Percentiles rank a stretch among this genome's conserved stretches.
Evolutionary conservation across 2,888 invertebrate species (phyloP).

Genomic region (Plebejus argus): DNA sequence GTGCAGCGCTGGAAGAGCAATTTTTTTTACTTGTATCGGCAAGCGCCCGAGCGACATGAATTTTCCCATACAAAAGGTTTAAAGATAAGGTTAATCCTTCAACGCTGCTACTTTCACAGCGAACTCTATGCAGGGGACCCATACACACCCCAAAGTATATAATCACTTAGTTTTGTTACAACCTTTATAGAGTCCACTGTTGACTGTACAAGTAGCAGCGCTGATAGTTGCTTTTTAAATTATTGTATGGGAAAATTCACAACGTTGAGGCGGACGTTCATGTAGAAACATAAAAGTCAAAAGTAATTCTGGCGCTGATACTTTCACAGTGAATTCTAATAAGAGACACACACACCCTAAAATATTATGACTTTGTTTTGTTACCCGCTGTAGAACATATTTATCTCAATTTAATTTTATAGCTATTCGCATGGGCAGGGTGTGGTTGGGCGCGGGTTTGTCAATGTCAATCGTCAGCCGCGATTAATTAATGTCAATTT

Average conservation of each 20-base stretch:
- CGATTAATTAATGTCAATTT: conserved; percentile 15
- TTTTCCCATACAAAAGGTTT: too few relatives aligned
- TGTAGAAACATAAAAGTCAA: background rate
- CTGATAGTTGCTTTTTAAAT: background rate
- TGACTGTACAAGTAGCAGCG: background rate
- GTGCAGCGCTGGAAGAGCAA: too few relatives aligned
- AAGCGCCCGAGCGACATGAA: too few relatives aligned
- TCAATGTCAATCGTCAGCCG: conserved; percentile 16
- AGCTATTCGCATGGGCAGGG: background rate
- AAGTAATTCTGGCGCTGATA: background rate
- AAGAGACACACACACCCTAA: background rate
- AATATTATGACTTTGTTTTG: background rate
- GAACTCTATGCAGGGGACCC: too few relatives aligned
- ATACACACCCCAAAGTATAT: too few relatives aligned
- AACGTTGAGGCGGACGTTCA: background rate
- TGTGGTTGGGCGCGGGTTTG: background rate
- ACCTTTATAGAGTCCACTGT: background rate
- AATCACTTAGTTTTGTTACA: too few relatives aligned
- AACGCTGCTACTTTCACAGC: too few relatives aligned
- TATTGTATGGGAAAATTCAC: background rate
- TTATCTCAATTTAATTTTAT: background rate
- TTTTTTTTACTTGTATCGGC: too few relatives aligned
- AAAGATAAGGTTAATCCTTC: too few relatives aligned
- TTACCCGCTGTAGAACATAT: background rate
- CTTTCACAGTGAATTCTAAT: background rate